Conservation (phyloP, 2,797 vertebrate species). For the Syndactyla subalaris region DNA sequence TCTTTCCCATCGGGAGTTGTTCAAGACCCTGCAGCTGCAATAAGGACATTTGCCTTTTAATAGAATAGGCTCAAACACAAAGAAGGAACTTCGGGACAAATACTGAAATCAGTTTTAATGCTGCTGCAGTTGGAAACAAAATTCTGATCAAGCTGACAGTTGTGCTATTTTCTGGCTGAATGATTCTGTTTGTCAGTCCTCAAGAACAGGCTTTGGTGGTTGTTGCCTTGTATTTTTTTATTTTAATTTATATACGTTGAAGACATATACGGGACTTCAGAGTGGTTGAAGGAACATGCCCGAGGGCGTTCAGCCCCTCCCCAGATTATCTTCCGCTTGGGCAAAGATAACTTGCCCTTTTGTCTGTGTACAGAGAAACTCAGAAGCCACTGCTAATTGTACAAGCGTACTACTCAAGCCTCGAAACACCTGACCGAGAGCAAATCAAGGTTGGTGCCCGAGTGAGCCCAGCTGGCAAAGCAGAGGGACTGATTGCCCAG, state of each 20-base stretch:
- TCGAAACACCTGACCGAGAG: accelerated
- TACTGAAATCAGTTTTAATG: not conserved
- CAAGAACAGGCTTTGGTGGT: accelerated
- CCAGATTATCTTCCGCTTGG: not conserved
- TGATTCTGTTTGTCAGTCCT: not conserved
- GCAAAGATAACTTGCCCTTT: not conserved
- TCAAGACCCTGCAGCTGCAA: not conserved
- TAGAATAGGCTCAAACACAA: not conserved
- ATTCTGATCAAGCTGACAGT: not conserved
- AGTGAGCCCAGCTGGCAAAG: not conserved
- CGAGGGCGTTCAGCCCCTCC: not conserved
- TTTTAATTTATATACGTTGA: not conserved
- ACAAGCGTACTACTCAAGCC: not conserved
- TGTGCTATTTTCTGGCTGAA: not conserved
- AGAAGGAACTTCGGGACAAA: not conserved
- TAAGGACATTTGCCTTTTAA: not conserved
- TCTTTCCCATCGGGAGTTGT: not conserved
- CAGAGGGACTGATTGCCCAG: accelerated
- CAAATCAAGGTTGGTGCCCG: not conserved
- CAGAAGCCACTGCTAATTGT: not conserved
- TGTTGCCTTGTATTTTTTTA: accelerated
- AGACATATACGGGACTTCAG: not conserved
- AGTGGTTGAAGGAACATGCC: not conserved
- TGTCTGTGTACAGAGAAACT: not conserved
- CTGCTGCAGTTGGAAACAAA: not conserved